These are phyloP conservation scores for Meiosimyza decipiens DNA, from an alignment of 2,888 invertebrate genomes.

Conservation along the genomic window DNA sequence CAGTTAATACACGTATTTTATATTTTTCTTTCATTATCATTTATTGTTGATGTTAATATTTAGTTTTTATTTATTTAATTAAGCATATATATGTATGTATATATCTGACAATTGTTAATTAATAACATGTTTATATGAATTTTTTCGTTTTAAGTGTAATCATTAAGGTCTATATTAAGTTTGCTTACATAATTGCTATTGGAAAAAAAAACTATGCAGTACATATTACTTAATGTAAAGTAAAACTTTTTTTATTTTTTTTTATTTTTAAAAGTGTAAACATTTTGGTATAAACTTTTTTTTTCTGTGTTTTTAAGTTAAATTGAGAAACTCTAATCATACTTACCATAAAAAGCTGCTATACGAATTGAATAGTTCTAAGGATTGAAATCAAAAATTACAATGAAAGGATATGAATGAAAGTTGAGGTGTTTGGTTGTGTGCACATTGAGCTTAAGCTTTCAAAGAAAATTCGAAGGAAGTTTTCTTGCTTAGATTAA, in stretches of 20 bases:
- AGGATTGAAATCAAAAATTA: no score
- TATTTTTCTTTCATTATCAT: background rate
- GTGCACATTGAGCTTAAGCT: no score
- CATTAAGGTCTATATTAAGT: constrained; percentile 17
- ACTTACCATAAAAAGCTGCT: no score
- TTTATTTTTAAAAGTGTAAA: constrained; percentile 26
- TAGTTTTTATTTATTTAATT: constrained; percentile 2
- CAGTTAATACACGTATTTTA: constrained; percentile 20
- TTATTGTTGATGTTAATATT: background rate
- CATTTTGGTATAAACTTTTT: background rate
- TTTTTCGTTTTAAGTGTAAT: background rate
- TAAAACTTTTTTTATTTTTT: constrained; percentile 13
- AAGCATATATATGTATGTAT: constrained; percentile 14
- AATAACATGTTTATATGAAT: constrained; percentile 31
- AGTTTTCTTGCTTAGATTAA: no score
- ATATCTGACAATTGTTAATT: constrained; percentile 32
- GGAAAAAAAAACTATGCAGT: constrained; percentile 5
- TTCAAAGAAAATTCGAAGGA: no score
- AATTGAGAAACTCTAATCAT: no score
- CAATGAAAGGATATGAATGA: no score
- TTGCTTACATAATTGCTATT: constrained; percentile 9
- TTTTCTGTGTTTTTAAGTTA: background rate
- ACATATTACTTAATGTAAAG: constrained; percentile 4
- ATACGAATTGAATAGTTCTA: no score
- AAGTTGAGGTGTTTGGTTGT: no score